phyloP scores from a whole-genome alignment of 2,113 vertebrate genomes.

The Paradoxurus hermaphroditus region DNA sequence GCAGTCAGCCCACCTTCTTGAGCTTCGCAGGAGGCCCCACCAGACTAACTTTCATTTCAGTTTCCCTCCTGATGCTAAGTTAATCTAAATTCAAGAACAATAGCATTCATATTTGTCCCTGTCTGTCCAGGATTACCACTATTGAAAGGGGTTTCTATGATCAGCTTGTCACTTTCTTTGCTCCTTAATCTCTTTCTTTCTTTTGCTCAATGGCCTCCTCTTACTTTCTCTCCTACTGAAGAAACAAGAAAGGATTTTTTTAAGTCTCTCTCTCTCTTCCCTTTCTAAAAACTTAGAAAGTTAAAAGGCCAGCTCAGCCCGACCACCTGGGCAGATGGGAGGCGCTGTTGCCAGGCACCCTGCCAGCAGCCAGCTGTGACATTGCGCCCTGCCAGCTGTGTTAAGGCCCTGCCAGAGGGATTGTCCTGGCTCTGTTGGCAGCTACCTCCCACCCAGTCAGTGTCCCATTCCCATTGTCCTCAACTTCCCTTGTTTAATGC shows the following conservation, averaged over 20 bases:
- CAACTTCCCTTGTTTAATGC: constrained; percentile 90
- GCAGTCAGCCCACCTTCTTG: not conserved
- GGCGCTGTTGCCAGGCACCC: constrained; percentile 87
- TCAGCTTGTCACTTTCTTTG: constrained; percentile 91
- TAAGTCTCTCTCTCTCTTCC: constrained; percentile 69
- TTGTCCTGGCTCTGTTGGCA: constrained; percentile 89
- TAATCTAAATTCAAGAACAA: constrained; percentile 91
- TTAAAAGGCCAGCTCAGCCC: constrained; percentile 89
- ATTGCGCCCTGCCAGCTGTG: constrained; percentile 89
- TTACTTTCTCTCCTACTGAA: constrained; percentile 84
- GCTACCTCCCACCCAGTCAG: constrained; percentile 87
- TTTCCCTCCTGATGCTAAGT: constrained; percentile 71
- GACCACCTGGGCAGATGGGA: constrained; percentile 92
- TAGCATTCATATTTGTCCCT: constrained; percentile 91
- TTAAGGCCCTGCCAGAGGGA: constrained; percentile 87
- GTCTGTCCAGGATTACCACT: constrained; percentile 90
- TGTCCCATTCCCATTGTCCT: constrained; percentile 88
- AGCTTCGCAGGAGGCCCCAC: not conserved
- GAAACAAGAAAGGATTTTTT: constrained; percentile 70
- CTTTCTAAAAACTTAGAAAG: constrained; percentile 90
- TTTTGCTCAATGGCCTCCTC: constrained; percentile 87
- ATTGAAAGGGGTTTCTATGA: constrained; percentile 89
- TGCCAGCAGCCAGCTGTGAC: constrained; percentile 93
- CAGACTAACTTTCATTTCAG: not conserved
- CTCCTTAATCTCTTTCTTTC: constrained; percentile 95